Base-by-base conservation (phyloP, 2,113 vertebrate genomes). In the Aegotheles bennettii region DNA sequence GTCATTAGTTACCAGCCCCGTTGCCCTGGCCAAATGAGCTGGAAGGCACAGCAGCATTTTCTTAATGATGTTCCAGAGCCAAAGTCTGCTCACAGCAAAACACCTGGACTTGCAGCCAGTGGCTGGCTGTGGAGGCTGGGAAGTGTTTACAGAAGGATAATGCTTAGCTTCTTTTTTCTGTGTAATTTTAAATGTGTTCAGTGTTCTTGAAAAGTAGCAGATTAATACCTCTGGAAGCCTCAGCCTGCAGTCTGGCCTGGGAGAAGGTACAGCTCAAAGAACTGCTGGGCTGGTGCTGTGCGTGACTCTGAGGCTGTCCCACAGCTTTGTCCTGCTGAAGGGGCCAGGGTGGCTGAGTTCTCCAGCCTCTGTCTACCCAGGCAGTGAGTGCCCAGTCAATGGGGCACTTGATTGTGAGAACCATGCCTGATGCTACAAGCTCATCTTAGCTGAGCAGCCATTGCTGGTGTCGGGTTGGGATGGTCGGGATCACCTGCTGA, bases 21-120 rank as follows among this genome's bases (percentile, higher is more conserved):
- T 28, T 65, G 86, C 61, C 28, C 17, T 59, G 90, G 96, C 97
- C 96, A 97, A 94, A 82, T 8, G 91, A 94, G 91, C 90, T 97
- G 96, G 91, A 96, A 89, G 87, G 89, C 69, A 35, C 20, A 82
- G 89, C 76, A 80, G 67, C 4, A 2, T 77, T 93, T 95, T 83
- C 87, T 95, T 95, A 33, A 79, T 40, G 94, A n/a, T 19, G 26
- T 26, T 94, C 51, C 18, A 28, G 81, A 83, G 91, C 79, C 93
- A 71, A 42, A 69, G 43, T n/a, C 79, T 90, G 80, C 89, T 84
- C 47, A 14, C 78, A 79, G 94, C 75, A 77, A 28, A 94, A 76
- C 94, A 86, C 79, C 92, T 96, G 88, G 63, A 36, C 18, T 20
- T 79, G 71, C 79, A 71, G 79, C 54, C 60, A 54, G 40, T 59